These are phyloP conservation scores for Vanessa tameamea DNA, from an alignment of 1,140 invertebrate species.

Conservation along the genomic window DNA sequence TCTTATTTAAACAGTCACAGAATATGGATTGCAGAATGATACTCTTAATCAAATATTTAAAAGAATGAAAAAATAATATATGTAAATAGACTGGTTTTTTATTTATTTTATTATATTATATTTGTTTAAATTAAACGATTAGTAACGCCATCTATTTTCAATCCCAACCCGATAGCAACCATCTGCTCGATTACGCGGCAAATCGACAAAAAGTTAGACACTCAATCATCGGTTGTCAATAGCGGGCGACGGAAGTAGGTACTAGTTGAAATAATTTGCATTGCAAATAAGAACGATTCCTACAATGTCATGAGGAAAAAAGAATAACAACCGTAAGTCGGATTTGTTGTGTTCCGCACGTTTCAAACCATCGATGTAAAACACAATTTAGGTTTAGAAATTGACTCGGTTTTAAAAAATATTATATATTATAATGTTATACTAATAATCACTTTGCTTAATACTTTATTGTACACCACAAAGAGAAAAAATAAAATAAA, in stretches of 20 bases:
- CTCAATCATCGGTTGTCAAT: constrained; percentile 66
- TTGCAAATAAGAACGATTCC: constrained; percentile 59
- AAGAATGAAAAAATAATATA: too few relatives aligned
- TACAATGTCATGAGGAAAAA: constrained; percentile 60
- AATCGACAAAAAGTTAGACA: constrained; percentile 47
- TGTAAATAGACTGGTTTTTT: not conserved
- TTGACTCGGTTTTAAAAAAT: too few relatives aligned
- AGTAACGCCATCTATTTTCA: constrained; percentile 43
- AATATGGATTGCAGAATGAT: too few relatives aligned
- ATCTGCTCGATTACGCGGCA: constrained; percentile 43
- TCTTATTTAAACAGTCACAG: too few relatives aligned
- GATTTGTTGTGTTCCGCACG: constrained; percentile 12
- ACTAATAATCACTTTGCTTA: too few relatives aligned
- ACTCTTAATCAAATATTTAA: too few relatives aligned
- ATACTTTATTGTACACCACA: too few relatives aligned
- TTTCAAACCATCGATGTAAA: too few relatives aligned
- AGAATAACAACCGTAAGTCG: constrained; percentile 21
- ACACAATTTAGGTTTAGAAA: too few relatives aligned
- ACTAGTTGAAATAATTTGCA: constrained; percentile 51
- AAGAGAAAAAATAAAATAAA: too few relatives aligned
- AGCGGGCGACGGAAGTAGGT: constrained; percentile 51
- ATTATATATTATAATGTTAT: too few relatives aligned
- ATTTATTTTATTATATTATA: not conserved
- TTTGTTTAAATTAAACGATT: not conserved
- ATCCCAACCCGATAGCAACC: constrained; percentile 7